Evolutionary conservation across 2,113 vertebrate genomes (phyloP).

Genomic region (Corythornis cristatus): DNA sequence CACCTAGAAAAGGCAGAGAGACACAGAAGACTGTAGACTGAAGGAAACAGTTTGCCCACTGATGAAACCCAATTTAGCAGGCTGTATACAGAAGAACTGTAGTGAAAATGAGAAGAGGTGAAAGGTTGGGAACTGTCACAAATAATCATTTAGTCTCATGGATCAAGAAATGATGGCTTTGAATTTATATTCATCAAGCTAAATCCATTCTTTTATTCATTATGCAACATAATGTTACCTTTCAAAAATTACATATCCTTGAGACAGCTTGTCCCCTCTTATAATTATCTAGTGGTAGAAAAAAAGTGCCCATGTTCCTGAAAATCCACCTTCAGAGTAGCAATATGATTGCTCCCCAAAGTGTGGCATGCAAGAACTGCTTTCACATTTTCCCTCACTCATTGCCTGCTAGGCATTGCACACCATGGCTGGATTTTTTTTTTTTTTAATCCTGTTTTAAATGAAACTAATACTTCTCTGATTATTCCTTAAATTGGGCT

Average conservation of each 20-base stretch:
- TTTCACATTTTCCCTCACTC: background rate
- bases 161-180: background rate
- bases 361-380: background rate
- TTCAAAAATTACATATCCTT: slow-evolving; percentile 19
- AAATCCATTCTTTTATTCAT: background rate
- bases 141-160: background rate
- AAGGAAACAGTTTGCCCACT: background rate
- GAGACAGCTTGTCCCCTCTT: background rate
- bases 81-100: background rate
- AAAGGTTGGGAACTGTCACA: background rate
- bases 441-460: background rate
- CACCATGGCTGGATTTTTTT: background rate
- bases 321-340: background rate
- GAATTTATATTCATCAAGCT: background rate
- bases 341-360: background rate
- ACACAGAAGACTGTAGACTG: background rate
- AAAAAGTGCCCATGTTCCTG: background rate
- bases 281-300: background rate
- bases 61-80: background rate
- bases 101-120: background rate
- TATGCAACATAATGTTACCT: background rate
- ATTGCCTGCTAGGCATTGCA: background rate
- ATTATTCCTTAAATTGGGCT: background rate
- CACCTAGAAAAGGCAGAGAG: background rate
- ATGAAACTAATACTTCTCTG: background rate